Base-by-base conservation (phyloP, 1,140 invertebrate genomes). In the Apocrypta bakeri region DNA sequence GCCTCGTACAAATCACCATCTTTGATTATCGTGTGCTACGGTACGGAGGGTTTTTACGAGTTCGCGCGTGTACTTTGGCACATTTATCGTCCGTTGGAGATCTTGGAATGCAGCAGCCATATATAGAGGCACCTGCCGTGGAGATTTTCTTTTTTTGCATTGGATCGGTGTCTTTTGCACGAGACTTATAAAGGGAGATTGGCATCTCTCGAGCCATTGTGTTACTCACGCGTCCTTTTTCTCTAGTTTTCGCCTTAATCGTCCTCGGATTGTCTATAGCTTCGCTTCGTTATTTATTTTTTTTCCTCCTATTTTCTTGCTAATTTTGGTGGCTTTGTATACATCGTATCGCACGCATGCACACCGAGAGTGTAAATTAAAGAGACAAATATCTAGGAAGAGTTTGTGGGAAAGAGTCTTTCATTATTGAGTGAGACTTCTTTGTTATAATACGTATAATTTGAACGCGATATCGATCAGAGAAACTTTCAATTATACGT, bases 321-420 rank as follows among this genome's bases (percentile, higher is more conserved):
- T 27, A 6, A 48, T 61, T 74, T 74, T 74, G 27, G 27, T 24
- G 71, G 37, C 72, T 37, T 74, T 74, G 40, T 37, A 37, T 21
- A n/a, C 31, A n/a, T 40, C n/a, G 66, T 14, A 72, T 72, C 2
- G 1, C n/a, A 14, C 9, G 2, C n/a, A 1, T 66, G 7, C 17
- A 27, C 37, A n/a, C 24, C 33, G 21, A 21, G 31, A 69, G 68
- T 48, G 8, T 21, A 73, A 75, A 75, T 75, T 61, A 76, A 33
- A 64, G n/a, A 76, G 74, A 64, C 74, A 64, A 76, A 37, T 64
- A 64, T 76, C 48, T 76, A n/a, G 9, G 74, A n/a, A 31, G 12
- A 27, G 40, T 61, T 76, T 64, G 61, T 76, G 61, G 14, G 56
- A 76, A 76, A 76, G 31, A 76, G 63, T 64, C 61, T 33, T 21